Conservation (phyloP, 1,140 invertebrate genomes). For the Episyrphus balteatus region DNA sequence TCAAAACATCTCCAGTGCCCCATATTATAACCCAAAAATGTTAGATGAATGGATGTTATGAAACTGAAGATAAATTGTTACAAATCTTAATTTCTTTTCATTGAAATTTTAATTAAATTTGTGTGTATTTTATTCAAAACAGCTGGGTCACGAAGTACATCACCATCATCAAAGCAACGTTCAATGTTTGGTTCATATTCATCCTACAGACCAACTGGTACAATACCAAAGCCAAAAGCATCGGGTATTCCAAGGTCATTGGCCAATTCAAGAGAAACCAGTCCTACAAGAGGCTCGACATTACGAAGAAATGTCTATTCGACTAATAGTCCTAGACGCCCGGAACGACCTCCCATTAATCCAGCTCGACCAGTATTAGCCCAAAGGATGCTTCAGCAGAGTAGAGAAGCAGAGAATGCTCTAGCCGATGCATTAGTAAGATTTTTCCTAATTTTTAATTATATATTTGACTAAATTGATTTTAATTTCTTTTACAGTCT, state of each 20-base stretch:
- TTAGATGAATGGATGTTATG: not conserved
- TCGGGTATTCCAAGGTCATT: constrained; percentile 64
- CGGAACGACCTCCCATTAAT: constrained; percentile 42
- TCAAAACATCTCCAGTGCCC: too few species aligned
- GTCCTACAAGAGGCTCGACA: constrained; percentile 39
- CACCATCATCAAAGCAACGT: constrained; percentile 68
- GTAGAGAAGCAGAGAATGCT: constrained; percentile 76
- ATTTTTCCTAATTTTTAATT: constrained; percentile 2
- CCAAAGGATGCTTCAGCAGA: constrained; percentile 74
- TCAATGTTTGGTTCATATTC: constrained; percentile 42
- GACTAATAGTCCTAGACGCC: constrained; percentile 36
- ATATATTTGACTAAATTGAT: not conserved
- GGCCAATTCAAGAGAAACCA: constrained; percentile 55
- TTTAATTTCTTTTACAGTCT: constrained; percentile 2
- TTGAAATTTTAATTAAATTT: too few species aligned
- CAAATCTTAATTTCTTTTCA: not conserved
- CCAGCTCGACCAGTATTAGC: constrained; percentile 54
- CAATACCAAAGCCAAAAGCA: constrained; percentile 38
- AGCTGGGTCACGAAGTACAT: constrained; percentile 77
- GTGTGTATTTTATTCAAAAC: too few species aligned
- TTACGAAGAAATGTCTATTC: constrained; percentile 33
- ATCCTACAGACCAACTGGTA: constrained; percentile 24
- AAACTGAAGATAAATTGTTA: too few species aligned
- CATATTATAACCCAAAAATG: too few species aligned
- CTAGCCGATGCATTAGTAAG: constrained; percentile 62